Conservation (phyloP, 2,113 vertebrate genomes). For the Cebidichthys violaceus region DNA sequence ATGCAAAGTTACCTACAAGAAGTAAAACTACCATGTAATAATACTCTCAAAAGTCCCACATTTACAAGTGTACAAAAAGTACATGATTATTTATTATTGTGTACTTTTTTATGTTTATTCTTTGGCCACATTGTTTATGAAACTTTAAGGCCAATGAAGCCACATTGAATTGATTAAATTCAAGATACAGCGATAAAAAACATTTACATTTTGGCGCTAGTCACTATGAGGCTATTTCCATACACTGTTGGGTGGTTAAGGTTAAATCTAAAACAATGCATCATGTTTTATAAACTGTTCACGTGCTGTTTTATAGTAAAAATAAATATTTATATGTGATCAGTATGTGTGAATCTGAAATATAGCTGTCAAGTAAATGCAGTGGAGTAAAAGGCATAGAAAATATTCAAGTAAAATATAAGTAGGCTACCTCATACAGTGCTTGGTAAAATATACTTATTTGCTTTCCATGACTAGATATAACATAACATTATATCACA, state of each 20-base stretch:
- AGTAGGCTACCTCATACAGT: background rate
- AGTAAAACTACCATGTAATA: background rate
- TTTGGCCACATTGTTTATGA: background rate
- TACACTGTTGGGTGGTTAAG: background rate
- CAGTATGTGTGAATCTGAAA: background rate
- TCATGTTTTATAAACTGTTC: background rate
- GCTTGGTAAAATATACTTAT: background rate
- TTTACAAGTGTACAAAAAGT: background rate
- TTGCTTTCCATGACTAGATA: background rate
- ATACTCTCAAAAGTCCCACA: background rate
- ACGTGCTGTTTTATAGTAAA: background rate
- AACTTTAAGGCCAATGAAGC: too few relatives aligned
- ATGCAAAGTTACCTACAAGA: too few relatives aligned
- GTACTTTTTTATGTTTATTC: background rate
- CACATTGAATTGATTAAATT: background rate
- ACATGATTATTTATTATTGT: background rate
- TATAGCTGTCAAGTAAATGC: background rate
- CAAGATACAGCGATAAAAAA: background rate
- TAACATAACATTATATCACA: too few relatives aligned
- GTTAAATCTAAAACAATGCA: background rate
- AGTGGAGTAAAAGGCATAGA: background rate
- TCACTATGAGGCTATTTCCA: background rate
- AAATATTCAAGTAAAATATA: background rate
- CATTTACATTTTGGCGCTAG: too few relatives aligned
- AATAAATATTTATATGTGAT: background rate